A percentile compares a stretch with the other conserved stretches of the same genome.
These are phyloP conservation scores for Danaus chrysippus DNA, from an alignment of 2,888 invertebrate genomes.

Conservation along the genomic window DNA sequence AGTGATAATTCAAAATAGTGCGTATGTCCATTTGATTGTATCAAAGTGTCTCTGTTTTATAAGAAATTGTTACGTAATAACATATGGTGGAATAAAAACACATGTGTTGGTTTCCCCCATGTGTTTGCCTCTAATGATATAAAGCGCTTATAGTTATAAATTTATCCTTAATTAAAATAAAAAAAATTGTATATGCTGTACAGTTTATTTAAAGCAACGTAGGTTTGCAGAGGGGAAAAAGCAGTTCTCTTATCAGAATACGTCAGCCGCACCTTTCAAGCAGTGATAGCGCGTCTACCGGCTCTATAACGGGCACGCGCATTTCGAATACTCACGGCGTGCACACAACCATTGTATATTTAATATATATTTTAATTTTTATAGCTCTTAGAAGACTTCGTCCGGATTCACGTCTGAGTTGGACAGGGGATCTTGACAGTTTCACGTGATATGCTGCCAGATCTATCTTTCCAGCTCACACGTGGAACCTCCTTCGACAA, in stretches of 20 bases:
- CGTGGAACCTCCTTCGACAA: conserved; percentile 52
- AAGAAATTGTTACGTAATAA: conserved; percentile 61
- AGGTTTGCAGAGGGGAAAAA: conserved; percentile 69
- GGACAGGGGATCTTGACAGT: conserved; percentile 80
- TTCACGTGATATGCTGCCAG: conserved; percentile 70
- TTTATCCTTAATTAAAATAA: conserved; percentile 46
- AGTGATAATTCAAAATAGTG: conserved; percentile 18
- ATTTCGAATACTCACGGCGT: conserved; percentile 59
- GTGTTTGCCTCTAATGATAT: conserved; percentile 40
- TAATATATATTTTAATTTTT: conserved; percentile 46
- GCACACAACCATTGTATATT: conserved; percentile 43
- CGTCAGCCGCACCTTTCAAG: conserved; percentile 73
- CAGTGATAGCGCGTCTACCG: conserved; percentile 66
- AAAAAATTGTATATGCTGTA: conserved; percentile 44
- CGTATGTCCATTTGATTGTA: conserved; percentile 11
- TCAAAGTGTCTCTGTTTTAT: conserved; percentile 34
- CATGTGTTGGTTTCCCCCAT: conserved; percentile 56
- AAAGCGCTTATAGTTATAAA: conserved; percentile 19
- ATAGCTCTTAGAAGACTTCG: conserved; percentile 35
- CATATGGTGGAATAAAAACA: conserved; percentile 64
- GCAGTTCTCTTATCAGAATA: conserved; percentile 71
- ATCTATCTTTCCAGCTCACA: conserved; percentile 81
- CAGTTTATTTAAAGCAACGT: conserved; percentile 54
- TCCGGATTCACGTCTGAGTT: conserved; percentile 74
- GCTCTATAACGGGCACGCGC: conserved; percentile 55